Evolutionary conservation across 2,888 invertebrate species (phyloP).

Genomic region (Drosophila eohydei): DNA sequence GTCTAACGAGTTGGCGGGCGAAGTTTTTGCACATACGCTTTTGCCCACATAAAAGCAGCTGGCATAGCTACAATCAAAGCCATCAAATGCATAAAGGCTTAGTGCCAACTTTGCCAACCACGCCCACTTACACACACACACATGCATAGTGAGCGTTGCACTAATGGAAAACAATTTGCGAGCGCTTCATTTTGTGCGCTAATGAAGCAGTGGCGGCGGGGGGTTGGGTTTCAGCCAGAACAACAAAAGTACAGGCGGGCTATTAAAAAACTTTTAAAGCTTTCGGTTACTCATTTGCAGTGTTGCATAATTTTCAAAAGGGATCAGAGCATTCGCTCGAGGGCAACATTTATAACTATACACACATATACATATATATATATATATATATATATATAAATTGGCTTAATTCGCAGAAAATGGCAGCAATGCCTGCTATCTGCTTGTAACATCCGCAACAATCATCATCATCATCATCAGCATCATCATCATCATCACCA

Average conservation of each 20-base stretch:
- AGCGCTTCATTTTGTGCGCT: slow-evolving; percentile 64
- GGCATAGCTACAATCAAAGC: slow-evolving; percentile 65
- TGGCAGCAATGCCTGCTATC: slow-evolving; percentile 54
- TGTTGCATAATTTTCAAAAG: slow-evolving; percentile 32
- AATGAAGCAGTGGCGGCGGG: slow-evolving; percentile 58
- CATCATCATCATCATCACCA: slow-evolving; percentile 36
- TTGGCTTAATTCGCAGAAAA: slow-evolving; percentile 77
- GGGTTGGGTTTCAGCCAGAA: slow-evolving; percentile 15
- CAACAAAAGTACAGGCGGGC: slow-evolving; percentile 30
- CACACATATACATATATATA: not conserved
- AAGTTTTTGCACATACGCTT: slow-evolving; percentile 57
- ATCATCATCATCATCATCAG: slow-evolving; percentile 41
- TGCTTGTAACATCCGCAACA: slow-evolving; percentile 25
- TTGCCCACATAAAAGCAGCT: slow-evolving; percentile 49
- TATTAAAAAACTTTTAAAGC: slow-evolving; percentile 60
- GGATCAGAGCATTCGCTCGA: slow-evolving; percentile 19
- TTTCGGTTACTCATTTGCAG: slow-evolving; percentile 65
- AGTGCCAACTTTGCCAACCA: slow-evolving; percentile 51
- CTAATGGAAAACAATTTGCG: slow-evolving; percentile 73
- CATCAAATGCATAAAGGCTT: slow-evolving; percentile 79
- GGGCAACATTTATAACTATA: slow-evolving; percentile 23
- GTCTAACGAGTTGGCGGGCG: slow-evolving; percentile 70
- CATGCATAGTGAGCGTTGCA: slow-evolving; percentile 25
- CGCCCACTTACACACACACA: slow-evolving; percentile 1
- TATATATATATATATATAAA: slow-evolving; percentile 45